phyloP scores from a whole-genome alignment of 2,113 vertebrate species.

The Cyprinodon brontotheroides region DNA sequence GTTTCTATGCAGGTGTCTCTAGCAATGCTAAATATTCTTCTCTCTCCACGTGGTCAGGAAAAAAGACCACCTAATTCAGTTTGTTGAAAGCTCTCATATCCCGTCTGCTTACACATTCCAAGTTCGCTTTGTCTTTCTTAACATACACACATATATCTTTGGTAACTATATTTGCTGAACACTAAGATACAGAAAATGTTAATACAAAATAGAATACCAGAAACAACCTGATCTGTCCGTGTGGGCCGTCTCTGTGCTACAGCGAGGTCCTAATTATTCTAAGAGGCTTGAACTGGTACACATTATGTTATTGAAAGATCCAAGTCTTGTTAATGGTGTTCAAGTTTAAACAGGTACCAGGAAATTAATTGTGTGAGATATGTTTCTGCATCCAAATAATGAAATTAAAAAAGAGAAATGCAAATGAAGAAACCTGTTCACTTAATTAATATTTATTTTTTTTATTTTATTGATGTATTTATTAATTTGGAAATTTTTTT shows the following conservation, averaged over 20 bases:
- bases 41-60: constrained; percentile 76
- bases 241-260: background rate
- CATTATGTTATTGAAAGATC: constrained; percentile 45
- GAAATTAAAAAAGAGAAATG: background rate
- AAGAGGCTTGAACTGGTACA: constrained; percentile 22
- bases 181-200: background rate
- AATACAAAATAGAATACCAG: background rate
- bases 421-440: background rate
- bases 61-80: constrained; percentile 77
- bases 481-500: background rate
- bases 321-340: background rate
- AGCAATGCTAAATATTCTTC: constrained; percentile 75
- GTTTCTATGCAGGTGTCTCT: constrained; percentile 77
- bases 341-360: constrained; percentile 15
- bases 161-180: background rate
- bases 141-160: constrained; percentile 16
- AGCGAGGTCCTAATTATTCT: background rate
- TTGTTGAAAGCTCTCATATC: constrained; percentile 74
- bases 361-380: background rate
- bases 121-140: constrained; percentile 34
- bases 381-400: background rate
- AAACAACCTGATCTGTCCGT: constrained; percentile 20
- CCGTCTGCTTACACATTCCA: constrained; percentile 44
- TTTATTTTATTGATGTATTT: background rate
- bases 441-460: background rate